A percentile compares a stretch with the other conserved stretches of the same genome.
Evolutionary conservation across 2,113 vertebrate genomes (phyloP).

Genomic region (Phrynosoma blainvillii): DNA sequence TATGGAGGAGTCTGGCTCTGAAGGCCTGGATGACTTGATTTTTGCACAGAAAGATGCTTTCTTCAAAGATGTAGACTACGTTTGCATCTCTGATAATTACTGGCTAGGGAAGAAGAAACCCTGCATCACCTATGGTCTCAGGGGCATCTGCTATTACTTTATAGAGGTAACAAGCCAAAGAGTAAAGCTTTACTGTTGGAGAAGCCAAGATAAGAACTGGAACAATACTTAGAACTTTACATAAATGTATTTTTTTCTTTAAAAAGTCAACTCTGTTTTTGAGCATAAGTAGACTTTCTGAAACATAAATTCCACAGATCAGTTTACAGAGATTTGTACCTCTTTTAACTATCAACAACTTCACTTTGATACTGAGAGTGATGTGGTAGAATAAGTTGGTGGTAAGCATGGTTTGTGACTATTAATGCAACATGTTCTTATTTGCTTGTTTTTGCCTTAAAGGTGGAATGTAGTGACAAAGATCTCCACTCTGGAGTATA

Average conservation of each 20-base stretch:
- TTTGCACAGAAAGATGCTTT: constrained; percentile 86
- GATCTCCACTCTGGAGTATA: constrained; percentile 97
- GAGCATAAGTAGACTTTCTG: neutral
- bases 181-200: neutral
- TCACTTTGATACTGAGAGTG: neutral
- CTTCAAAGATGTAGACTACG: constrained; percentile 91
- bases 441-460: constrained; percentile 34
- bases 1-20: constrained; percentile 97
- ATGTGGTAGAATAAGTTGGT: neutral
- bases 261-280: no score
- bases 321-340: neutral
- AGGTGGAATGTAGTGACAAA: constrained; percentile 84
- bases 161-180: constrained; percentile 75
- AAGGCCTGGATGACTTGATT: constrained; percentile 92
- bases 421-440: neutral
- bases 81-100: constrained; percentile 98
- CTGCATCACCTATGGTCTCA: constrained; percentile 94
- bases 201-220: neutral
- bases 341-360: neutral
- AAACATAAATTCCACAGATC: neutral
- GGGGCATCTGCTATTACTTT: constrained; percentile 95
- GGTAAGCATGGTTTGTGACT: neutral
- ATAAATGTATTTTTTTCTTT: neutral
- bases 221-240: neutral
- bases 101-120: constrained; percentile 97